A percentile compares a stretch with the other conserved stretches of the same genome.
These are phyloP conservation scores for Opisthocomus hoazin DNA, from an alignment of 2,113 vertebrate genomes.

Conservation along the genomic window DNA sequence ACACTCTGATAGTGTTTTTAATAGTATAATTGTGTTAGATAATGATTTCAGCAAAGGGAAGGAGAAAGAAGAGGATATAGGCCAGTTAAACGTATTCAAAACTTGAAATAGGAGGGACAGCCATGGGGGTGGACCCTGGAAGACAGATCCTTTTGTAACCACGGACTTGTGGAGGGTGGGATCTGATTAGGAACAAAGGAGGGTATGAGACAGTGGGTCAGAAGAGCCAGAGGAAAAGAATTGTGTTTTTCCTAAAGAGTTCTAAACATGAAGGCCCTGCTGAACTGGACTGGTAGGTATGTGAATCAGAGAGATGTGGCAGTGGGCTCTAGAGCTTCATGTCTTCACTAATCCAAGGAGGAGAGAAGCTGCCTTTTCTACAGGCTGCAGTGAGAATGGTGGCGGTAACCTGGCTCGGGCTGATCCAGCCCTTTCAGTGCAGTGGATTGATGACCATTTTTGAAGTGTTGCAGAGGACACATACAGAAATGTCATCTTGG, in stretches of 20 bases:
- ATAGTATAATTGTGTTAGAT: background rate
- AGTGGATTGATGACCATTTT: background rate
- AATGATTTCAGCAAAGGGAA: background rate
- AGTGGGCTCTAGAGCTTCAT: background rate
- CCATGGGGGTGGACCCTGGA: background rate
- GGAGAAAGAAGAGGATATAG: background rate
- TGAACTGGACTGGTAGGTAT: background rate
- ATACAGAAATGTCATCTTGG: background rate
- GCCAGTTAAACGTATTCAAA: background rate
- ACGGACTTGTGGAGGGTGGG: background rate
- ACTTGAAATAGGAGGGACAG: background rate
- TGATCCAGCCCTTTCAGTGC: background rate
- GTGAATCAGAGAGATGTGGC: background rate
- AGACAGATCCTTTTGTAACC: background rate
- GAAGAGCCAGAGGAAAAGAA: background rate
- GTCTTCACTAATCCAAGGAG: background rate
- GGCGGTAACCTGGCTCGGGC: background rate
- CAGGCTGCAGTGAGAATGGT: background rate
- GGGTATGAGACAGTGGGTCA: background rate
- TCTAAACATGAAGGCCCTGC: background rate
- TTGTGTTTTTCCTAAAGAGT: background rate
- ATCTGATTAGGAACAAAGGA: background rate
- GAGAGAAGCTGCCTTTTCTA: background rate
- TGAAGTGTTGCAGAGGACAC: background rate
- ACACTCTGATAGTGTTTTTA: background rate